Evolutionary conservation across 2,888 invertebrate species (phyloP).

Genomic region (Entomobrya proxima): DNA sequence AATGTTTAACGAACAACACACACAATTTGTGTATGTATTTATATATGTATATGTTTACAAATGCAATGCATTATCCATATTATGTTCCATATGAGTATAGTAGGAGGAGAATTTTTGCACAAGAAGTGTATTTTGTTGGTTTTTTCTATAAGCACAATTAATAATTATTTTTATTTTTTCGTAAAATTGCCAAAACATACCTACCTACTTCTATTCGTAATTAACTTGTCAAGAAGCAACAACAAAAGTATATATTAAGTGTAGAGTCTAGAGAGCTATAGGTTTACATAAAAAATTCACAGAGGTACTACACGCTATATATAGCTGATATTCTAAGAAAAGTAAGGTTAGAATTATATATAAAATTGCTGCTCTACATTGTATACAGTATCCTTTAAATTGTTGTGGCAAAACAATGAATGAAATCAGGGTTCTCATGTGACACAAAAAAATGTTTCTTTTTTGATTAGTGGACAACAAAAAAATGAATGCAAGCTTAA

Average conservation of each 20-base stretch:
- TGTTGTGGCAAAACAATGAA: conserved; percentile 23
- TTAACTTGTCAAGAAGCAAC: background rate
- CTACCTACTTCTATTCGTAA: background rate
- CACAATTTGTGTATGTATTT: background rate
- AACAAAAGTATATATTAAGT: background rate
- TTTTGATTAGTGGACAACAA: background rate
- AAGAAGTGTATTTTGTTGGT: background rate
- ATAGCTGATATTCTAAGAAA: background rate
- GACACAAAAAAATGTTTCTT: conserved; percentile 34
- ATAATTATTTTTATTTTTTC: conserved; percentile 5
- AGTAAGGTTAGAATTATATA: too few species aligned
- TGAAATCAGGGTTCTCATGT: conserved; percentile 39
- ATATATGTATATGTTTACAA: background rate
- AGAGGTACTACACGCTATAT: background rate
- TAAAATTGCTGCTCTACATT: background rate
- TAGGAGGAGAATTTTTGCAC: background rate
- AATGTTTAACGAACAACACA: background rate
- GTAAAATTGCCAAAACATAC: background rate
- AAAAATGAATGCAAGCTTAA: background rate
- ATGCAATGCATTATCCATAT: background rate
- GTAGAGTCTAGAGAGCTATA: background rate
- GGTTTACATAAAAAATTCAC: background rate
- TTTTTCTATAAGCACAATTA: conserved; percentile 13
- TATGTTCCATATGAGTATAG: background rate
- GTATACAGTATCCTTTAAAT: background rate